These are phyloP conservation scores for Prietella phreatophila DNA, from an alignment of 2,113 vertebrate genomes.

Conservation along the genomic window DNA sequence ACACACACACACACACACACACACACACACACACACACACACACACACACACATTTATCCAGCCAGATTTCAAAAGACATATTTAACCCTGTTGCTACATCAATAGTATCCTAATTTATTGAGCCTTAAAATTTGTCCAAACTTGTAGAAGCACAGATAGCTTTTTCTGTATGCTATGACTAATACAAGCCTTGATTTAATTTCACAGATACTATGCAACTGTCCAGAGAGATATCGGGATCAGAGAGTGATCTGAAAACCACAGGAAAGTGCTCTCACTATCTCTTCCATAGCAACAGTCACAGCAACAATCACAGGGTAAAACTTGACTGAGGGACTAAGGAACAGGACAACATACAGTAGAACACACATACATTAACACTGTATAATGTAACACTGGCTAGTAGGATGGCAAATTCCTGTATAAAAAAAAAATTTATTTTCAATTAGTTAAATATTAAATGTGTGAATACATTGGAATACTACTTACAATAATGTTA, in stretches of 20 bases:
- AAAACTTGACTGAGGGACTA: not conserved
- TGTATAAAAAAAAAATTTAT: too few species aligned
- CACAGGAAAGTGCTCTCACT: constrained; percentile 2
- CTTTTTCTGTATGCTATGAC: constrained; percentile 3
- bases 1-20: not conserved
- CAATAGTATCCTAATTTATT: not conserved
- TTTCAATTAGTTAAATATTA: not conserved
- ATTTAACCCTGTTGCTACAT: not conserved
- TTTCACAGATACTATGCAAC: constrained; percentile 10
- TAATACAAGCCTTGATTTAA: constrained; percentile 24
- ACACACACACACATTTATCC: not conserved
- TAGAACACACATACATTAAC: not conserved
- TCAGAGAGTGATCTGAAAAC: not conserved
- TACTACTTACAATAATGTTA: not conserved
- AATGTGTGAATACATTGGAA: not conserved
- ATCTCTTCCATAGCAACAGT: constrained; percentile 1
- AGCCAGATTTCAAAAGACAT: not conserved
- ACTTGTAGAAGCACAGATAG: constrained; percentile 3
- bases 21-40: not conserved
- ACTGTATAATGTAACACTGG: not conserved
- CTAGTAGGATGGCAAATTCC: too few species aligned
- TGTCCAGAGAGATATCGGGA: constrained; percentile 1
- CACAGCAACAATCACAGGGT: not conserved
- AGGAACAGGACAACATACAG: not conserved
- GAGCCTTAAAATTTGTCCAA: constrained; percentile 1